Evolutionary conservation across 2,888 invertebrate genomes (phyloP), one percentile per base, ranked within the genome.

Genomic region (Polydesmus complanatus): DNA sequence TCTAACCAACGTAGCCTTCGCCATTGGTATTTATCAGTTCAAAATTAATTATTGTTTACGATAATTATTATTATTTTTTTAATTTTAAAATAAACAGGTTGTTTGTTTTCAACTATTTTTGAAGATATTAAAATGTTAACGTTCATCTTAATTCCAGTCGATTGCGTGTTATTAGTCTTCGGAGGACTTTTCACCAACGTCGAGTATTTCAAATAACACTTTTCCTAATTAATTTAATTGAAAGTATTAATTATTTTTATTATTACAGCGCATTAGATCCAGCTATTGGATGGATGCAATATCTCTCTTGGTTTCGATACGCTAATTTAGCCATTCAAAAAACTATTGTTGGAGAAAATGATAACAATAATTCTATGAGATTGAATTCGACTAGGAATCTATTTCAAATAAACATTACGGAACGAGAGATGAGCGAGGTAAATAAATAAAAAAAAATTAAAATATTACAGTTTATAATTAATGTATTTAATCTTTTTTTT

Each of bases 251-350:
- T 63, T 53, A 47, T 58, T 51, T 18, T 50, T 26, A 27, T 54
- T 49, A 54, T 63, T 53, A 19, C 53, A 64, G 59, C 27, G 59
- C 56, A n/a, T 37, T 62, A 22, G 48, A 66, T 8, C 52, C 53
- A 48, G 62, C 58, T 51, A 53, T 68, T 47, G 27, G 61, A 11
- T 91, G 89, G 88, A 80, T 85, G 1, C 83, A 85, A 66, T 83
- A 87, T 69, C 69, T 89, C 3, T 90, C 89, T 0, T 91, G 90
- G 90, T 77, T 90, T 69, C 82, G 88, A 80, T 88, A 90, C 73
- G 85, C 88, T 14, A 88, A 87, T 67, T 90, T 90, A 77, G 85
- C 86, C n/a, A n/a, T n/a, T n/a, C n/a, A n/a, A n/a, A n/a, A n/a
- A n/a, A n/a, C n/a, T n/a, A n/a, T n/a, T n/a, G n/a, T n/a, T n/a